phyloP scores from a whole-genome alignment of 2,113 vertebrate genomes.

The Catharus fuscescens region DNA sequence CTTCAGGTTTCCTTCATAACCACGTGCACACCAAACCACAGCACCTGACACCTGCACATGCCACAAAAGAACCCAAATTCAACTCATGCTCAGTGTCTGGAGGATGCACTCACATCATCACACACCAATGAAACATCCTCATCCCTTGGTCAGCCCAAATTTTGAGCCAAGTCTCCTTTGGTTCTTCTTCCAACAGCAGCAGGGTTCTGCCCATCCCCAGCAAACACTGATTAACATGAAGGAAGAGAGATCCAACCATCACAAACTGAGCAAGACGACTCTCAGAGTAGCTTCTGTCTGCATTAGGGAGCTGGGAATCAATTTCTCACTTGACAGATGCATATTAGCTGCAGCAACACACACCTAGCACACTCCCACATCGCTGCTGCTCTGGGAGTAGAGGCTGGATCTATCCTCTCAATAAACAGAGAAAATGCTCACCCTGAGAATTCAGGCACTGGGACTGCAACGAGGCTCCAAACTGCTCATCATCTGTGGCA shows the following conservation, averaged over 20 bases:
- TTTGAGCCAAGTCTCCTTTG: not conserved
- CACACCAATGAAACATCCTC: not conserved
- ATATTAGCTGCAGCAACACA: not conserved
- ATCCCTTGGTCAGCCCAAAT: not conserved
- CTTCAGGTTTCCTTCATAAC: not conserved
- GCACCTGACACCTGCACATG: not conserved
- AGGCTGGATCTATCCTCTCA: not conserved
- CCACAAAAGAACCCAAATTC: not conserved
- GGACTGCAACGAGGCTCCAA: not conserved
- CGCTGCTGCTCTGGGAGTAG: not conserved
- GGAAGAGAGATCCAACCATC: not conserved
- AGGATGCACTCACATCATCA: not conserved
- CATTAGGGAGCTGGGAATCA: not conserved
- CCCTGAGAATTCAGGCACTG: not conserved
- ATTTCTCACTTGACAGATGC: not conserved
- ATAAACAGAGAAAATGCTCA: not conserved
- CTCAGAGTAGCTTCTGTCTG: not conserved
- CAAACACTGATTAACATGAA: fast-evolving
- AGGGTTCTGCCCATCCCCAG: not conserved
- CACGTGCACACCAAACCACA: fast-evolving
- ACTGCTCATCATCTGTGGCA: not conserved
- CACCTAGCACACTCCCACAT: not conserved
- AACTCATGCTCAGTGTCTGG: not conserved
- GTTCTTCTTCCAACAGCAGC: not conserved
- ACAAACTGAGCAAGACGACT: fast-evolving